Base-by-base conservation (phyloP, 2,797 vertebrate species). In the Onychomys torridus region DNA sequence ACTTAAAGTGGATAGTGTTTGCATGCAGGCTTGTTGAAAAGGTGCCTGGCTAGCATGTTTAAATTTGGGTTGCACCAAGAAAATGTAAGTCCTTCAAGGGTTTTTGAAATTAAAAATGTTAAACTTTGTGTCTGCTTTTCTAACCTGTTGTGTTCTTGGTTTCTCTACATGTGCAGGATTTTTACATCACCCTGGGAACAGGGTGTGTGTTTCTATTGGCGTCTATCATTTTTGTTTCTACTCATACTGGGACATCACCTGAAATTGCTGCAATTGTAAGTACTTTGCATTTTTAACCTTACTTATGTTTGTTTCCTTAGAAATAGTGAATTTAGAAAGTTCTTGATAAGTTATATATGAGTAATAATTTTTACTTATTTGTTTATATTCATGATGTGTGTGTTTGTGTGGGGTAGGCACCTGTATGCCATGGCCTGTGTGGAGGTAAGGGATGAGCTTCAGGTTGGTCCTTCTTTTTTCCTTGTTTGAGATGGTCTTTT, bases 191-290 rank as follows among this genome's bases (percentile, higher is more conserved):
- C 0, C 0, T 0, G 46, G 0, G 0, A 90, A 98, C 99, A 65
- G 88, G 95, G 0, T 0, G 43, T 5, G 0, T 97, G 0, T 99
- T 99, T 96, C 0, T 99, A 9, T 4, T 99, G 92, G 98, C 99
- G 4, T 99, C 99, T 69, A 34, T 98, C 89, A 37, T 97, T 12
- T 98, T 99, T 52, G 79, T 97, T 16, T 5, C 88, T 0, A 98
- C 97, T 6, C 99, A 98, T 89, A 97, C 98, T 25, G 63, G 6
- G 6, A 96, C 97, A 0, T 0, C 2, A 11, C 0, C 98, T 94
- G 99, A 99, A 98, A 25, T 0, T 0, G 57, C 88, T 8, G 98
- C 99, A 57, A 98, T 91, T 97, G 99, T 99, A 98, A 98, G 99
- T 98, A 84, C 92, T 82, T 89, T 90, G 82, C 91, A 75, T 82